Evolutionary conservation across 2,797 vertebrate species (phyloP).

Genomic region (Alauda arvensis): DNA sequence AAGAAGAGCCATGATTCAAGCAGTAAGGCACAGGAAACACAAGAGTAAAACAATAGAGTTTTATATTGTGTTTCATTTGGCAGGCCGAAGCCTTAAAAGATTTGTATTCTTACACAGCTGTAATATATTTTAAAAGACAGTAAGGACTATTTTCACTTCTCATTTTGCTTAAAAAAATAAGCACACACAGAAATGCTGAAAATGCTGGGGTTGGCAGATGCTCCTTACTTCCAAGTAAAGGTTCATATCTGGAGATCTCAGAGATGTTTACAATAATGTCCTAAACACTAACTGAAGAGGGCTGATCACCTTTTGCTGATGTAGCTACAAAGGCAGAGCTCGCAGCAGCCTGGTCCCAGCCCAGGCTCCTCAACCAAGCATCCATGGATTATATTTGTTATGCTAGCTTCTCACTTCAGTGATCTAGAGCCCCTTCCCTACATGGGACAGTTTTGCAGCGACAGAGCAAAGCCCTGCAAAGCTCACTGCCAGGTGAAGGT

Average conservation of each 20-base stretch:
- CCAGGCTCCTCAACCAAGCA: background rate
- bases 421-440: background rate
- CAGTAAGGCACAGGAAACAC: constrained; percentile 15
- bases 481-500: background rate
- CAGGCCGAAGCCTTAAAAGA: constrained; percentile 16
- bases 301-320: background rate
- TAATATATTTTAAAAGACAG: background rate
- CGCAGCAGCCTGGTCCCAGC: background rate
- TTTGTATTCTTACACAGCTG: background rate
- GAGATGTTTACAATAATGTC: background rate
- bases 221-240: background rate
- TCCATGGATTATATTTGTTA: background rate
- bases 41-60: constrained; percentile 19
- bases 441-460: background rate
- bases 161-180: background rate
- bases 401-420: background rate
- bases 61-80: constrained; percentile 25
- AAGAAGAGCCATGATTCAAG: constrained; percentile 12
- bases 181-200: background rate
- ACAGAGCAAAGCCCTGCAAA: background rate
- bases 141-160: background rate
- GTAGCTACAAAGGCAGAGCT: background rate
- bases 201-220: background rate
- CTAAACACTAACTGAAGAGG: background rate
- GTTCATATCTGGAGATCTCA: background rate